Percentiles rank a stretch among this genome's conserved stretches.
Evolutionary conservation across 64 coral and sea anemone genomes (phyloP).

Genomic region (Actinia tenebrosa): DNA sequence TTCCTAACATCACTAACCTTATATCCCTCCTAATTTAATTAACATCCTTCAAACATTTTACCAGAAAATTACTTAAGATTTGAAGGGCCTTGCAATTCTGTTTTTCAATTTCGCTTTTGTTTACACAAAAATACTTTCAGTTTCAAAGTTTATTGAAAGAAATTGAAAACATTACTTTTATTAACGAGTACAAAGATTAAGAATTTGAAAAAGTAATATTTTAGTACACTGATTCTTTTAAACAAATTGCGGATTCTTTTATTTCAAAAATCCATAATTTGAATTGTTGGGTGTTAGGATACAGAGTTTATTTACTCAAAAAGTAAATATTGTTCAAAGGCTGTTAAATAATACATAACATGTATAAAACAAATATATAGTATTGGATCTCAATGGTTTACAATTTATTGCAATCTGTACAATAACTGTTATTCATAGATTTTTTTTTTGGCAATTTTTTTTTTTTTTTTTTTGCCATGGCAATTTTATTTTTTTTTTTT

Average conservation of each 20-base stretch:
- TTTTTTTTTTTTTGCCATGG: not conserved
- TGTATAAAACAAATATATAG: too few relatives aligned
- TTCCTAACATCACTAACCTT: not conserved
- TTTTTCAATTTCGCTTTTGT: not conserved
- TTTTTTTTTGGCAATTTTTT: not conserved
- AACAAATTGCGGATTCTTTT: too few relatives aligned
- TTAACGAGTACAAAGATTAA: not conserved
- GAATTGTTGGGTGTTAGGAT: too few relatives aligned
- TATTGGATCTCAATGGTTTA: too few relatives aligned
- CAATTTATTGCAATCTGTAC: too few relatives aligned
- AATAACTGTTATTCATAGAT: too few relatives aligned
- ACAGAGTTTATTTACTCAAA: too few relatives aligned
- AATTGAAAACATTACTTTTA: not conserved
- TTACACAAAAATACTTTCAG: not conserved
- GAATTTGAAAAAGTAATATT: not conserved
- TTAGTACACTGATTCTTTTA: too few relatives aligned
- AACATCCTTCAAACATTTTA: not conserved
- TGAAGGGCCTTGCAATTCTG: too few relatives aligned
- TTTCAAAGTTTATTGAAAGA: not conserved
- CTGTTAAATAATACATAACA: too few relatives aligned
- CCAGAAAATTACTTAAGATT: not conserved
- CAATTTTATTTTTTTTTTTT: not conserved
- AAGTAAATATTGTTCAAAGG: too few relatives aligned
- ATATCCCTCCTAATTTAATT: not conserved
- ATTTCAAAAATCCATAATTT: too few relatives aligned